Conservation (phyloP, 2,888 invertebrate species). For the Chymomyza procnemis region DNA sequence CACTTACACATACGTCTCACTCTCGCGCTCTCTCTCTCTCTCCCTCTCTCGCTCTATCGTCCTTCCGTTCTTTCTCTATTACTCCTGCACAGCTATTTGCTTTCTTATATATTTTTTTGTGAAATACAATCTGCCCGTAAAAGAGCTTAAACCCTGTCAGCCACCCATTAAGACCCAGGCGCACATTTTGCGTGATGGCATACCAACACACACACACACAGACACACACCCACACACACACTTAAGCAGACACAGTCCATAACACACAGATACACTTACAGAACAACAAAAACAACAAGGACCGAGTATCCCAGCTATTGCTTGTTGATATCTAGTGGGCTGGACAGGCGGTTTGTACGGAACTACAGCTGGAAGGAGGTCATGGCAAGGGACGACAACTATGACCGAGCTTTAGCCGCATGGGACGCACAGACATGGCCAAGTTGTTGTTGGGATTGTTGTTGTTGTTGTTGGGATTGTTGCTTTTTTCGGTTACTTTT, state of each 20-base stretch:
- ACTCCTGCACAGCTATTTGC: constrained; percentile 25
- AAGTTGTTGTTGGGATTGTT: constrained; percentile 60
- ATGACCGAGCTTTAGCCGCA: constrained; percentile 62
- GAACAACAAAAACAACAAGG: constrained; percentile 12
- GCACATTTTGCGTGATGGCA: constrained; percentile 69
- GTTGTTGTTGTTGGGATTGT: constrained; percentile 59
- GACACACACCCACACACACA: constrained; percentile 13
- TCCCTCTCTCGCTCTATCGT: constrained; percentile 31
- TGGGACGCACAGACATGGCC: constrained; percentile 61
- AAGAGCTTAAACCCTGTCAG: constrained; percentile 74
- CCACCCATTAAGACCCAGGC: constrained; percentile 72
- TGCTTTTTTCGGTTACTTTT: constrained; percentile 49
- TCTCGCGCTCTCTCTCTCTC: constrained; percentile 13
- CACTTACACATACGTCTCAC: not conserved
- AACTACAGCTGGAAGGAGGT: not conserved
- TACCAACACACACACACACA: constrained; percentile 51
- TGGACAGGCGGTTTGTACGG: not conserved
- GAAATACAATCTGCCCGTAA: constrained; percentile 73
- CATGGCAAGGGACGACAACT: constrained; percentile 66
- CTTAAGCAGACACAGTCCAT: not conserved
- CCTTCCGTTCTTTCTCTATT: constrained; percentile 21
- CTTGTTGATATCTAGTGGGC: constrained; percentile 8
- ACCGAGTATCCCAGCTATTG: constrained; percentile 1
- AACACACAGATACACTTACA: constrained; percentile 10
- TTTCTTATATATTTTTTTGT: constrained; percentile 28